Evolutionary conservation across 2,888 invertebrate genomes (phyloP).

Genomic region (Polyommatus icarus): DNA sequence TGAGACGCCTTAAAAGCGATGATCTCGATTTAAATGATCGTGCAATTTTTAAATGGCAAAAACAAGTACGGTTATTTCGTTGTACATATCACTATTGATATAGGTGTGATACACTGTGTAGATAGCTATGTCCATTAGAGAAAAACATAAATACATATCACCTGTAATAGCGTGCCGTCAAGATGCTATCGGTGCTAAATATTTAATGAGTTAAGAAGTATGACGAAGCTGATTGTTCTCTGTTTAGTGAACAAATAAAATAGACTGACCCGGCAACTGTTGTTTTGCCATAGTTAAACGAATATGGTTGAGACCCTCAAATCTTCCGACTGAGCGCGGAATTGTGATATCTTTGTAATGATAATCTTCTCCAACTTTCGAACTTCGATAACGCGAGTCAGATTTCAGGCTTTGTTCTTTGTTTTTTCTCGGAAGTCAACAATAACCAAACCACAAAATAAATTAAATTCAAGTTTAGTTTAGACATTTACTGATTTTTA

Average conservation of each 20-base stretch:
- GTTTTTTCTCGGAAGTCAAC: no score
- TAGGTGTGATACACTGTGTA: constrained; percentile 41
- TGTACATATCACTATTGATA: constrained; percentile 70
- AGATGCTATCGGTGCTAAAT: constrained; percentile 71
- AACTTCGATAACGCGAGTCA: no score
- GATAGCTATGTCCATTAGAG: constrained; percentile 67
- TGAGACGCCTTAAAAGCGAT: constrained; percentile 66
- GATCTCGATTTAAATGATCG: constrained; percentile 60
- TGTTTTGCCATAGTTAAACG: no score
- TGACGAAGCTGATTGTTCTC: constrained; percentile 63
- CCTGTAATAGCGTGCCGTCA: constrained; percentile 66
- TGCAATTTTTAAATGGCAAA: constrained; percentile 60
- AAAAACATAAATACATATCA: constrained; percentile 69
- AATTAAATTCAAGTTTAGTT: no score
- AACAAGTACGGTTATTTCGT: constrained; percentile 70
- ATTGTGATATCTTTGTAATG: no score
- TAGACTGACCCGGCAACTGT: no score
- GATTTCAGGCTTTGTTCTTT: no score
- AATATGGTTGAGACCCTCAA: no score
- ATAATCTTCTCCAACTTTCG: no score
- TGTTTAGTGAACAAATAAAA: constrained; percentile 45
- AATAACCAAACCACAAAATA: no score
- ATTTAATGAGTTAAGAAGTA: constrained; percentile 72
- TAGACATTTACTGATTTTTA: no score
- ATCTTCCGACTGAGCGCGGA: no score